Conservation (phyloP, 2,113 vertebrate species). For the Lampris incognitus region DNA sequence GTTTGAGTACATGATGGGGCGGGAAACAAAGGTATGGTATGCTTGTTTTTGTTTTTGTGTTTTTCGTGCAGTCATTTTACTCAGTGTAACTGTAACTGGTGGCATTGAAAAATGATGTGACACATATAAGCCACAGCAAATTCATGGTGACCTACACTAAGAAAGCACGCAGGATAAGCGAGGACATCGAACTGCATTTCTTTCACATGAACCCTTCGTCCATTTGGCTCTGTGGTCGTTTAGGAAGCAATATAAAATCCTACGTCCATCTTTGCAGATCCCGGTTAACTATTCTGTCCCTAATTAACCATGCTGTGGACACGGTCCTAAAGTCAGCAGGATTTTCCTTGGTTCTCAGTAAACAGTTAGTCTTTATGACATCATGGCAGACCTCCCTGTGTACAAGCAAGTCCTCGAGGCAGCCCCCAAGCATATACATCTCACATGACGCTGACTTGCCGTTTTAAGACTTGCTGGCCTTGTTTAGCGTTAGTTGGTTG, state of each 20-base stretch:
- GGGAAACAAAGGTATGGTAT: conserved; percentile 93
- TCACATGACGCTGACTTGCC: conserved; percentile 69
- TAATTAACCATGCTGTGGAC: conserved; percentile 69
- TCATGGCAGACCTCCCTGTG: conserved; percentile 61
- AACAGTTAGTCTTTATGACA: conserved; percentile 65
- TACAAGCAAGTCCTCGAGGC: conserved; percentile 70
- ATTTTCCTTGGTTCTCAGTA: conserved; percentile 60
- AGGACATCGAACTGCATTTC: conserved; percentile 22
- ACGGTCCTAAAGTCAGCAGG: conserved; percentile 74
- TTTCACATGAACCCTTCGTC: conserved; percentile 21
- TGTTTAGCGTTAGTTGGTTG: conserved; percentile 63
- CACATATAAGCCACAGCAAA: too few species aligned
- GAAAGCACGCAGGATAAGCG: too few species aligned
- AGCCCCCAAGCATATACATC: conserved; percentile 57
- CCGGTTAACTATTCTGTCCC: conserved; percentile 59
- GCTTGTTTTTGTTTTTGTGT: background rate
- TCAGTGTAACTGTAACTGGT: too few species aligned
- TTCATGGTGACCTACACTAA: too few species aligned
- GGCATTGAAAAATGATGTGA: too few species aligned
- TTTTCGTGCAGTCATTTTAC: background rate
- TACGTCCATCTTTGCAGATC: conserved; percentile 37
- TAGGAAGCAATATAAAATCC: conserved; percentile 45
- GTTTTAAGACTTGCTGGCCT: conserved; percentile 64
- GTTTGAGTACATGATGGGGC: conserved; percentile 99
- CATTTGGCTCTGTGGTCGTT: background rate